These are phyloP conservation scores for Caenorhabditis remanei DNA, from an alignment of 1,140 invertebrate species.

Conservation along the genomic window DNA sequence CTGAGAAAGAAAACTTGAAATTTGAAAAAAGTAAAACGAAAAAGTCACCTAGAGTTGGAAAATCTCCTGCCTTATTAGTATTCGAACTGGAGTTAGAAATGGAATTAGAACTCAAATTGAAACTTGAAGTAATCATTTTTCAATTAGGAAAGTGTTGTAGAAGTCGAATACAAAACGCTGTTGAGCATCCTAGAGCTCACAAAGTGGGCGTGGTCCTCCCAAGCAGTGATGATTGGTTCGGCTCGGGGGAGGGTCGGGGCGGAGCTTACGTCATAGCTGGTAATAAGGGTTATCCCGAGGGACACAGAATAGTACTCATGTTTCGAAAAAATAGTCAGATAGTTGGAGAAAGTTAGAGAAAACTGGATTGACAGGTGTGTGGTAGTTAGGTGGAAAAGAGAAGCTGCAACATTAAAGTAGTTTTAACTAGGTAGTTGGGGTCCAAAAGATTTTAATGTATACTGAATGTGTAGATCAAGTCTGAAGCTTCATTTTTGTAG, in stretches of 20 bases:
- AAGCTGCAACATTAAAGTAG: too few species aligned
- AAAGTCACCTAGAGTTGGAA: background rate
- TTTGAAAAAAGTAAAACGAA: background rate
- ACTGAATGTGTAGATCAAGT: too few species aligned
- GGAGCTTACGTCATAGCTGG: background rate
- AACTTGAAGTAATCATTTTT: conserved; percentile 21
- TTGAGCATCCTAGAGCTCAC: conserved; percentile 14
- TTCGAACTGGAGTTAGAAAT: background rate
- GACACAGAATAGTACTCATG: too few species aligned
- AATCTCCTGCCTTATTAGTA: background rate
- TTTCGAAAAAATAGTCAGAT: too few species aligned
- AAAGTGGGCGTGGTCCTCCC: background rate
- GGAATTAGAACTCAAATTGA: background rate
- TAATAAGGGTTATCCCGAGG: background rate
- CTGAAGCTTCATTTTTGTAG: too few species aligned
- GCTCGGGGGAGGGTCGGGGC: background rate
- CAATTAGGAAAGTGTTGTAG: background rate
- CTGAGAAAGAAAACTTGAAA: background rate
- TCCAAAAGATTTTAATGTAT: too few species aligned
- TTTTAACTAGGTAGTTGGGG: too few species aligned
- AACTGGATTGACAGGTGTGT: too few species aligned
- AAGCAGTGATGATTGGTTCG: background rate
- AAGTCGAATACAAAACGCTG: conserved; percentile 27
- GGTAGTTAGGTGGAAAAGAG: too few species aligned
- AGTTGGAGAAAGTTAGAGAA: too few species aligned